Conservation (phyloP, 2,113 vertebrate species). For the Cranoglanis bouderius region DNA sequence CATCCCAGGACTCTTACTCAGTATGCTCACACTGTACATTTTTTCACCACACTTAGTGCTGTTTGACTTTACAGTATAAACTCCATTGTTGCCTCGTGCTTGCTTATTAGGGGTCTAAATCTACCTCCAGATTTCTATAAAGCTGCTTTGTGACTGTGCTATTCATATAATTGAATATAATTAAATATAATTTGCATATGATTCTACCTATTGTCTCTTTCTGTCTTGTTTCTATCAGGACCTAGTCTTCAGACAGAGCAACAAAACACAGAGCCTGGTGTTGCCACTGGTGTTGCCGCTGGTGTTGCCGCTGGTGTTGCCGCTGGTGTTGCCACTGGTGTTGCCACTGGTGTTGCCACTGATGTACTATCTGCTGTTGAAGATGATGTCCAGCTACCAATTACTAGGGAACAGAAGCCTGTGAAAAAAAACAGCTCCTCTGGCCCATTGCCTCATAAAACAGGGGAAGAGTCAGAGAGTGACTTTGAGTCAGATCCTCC, state of each 20-base stretch:
- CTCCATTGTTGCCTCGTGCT: background rate
- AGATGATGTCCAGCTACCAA: slow-evolving; percentile 60
- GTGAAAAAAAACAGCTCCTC: slow-evolving; percentile 62
- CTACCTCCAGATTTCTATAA: background rate
- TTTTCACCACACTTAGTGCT: background rate
- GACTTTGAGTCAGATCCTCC: slow-evolving; percentile 97
- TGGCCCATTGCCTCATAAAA: slow-evolving; percentile 58
- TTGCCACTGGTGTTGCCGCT: slow-evolving; percentile 28
- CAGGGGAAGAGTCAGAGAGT: slow-evolving; percentile 85
- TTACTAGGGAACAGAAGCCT: slow-evolving; percentile 69
- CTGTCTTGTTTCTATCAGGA: slow-evolving; percentile 69
- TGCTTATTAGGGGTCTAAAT: background rate
- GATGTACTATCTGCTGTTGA: slow-evolving; percentile 44
- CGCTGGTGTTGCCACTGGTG: slow-evolving; percentile 13
- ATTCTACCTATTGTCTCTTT: slow-evolving; percentile 28
- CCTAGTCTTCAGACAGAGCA: slow-evolving; percentile 61
- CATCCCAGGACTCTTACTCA: background rate
- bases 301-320: slow-evolving; percentile 2
- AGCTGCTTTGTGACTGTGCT: background rate
- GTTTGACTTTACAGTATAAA: background rate
- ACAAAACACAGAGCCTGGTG: slow-evolving; percentile 53
- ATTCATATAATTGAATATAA: background rate
- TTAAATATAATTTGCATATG: background rate
- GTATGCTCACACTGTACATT: background rate
- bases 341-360: slow-evolving; percentile 28